Evolutionary conservation across 2,113 vertebrate species (phyloP).

Genomic region (Sterrhoptilus dennistouni): DNA sequence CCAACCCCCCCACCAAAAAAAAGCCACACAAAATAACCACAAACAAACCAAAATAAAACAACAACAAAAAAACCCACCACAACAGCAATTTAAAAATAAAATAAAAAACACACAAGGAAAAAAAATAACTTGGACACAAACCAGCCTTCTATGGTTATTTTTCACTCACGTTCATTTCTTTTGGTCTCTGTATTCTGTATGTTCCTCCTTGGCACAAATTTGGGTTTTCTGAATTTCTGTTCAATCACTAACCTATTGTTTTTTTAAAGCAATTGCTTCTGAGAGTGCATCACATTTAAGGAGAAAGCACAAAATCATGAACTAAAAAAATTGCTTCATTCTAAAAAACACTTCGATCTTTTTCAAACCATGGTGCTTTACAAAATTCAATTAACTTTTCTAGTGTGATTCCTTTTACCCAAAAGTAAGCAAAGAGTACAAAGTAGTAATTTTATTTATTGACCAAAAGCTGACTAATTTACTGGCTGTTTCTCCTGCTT

Average conservation of each 20-base stretch:
- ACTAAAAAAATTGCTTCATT: neutral
- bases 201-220: neutral
- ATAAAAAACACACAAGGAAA: no score
- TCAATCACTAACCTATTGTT: neutral
- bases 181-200: neutral
- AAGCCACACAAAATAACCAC: no score
- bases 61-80: neutral
- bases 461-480: neutral
- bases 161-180: neutral
- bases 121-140: fast-evolving
- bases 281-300: neutral
- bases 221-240: neutral
- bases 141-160: neutral
- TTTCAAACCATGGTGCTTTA: neutral
- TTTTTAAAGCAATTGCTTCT: slow-evolving; percentile 8
- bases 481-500: neutral
- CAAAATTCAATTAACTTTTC: slow-evolving; percentile 43
- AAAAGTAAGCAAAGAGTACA: neutral
- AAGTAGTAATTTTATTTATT: neutral
- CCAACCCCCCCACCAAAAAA: no score
- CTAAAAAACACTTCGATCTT: slow-evolving; percentile 1
- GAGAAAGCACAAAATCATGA: neutral
- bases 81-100: no score
- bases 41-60: neutral
- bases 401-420: slow-evolving; percentile 24